phyloP scores from a whole-genome alignment of 2,797 vertebrate genomes.

The Galago senegalensis region DNA sequence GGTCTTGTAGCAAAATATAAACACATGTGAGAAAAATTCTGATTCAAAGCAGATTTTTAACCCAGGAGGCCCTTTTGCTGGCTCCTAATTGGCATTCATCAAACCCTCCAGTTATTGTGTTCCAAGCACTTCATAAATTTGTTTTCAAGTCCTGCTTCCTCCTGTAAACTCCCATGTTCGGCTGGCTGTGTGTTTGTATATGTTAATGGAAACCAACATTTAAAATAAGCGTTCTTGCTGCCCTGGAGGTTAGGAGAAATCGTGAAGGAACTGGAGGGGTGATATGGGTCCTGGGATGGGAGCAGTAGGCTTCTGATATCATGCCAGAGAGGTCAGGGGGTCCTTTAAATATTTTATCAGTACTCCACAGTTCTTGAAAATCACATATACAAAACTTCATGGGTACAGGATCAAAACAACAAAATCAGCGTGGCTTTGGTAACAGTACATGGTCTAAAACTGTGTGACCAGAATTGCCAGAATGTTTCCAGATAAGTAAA shows the following conservation, averaged over 20 bases:
- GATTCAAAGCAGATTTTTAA: slow-evolving; percentile 68
- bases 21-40: slow-evolving; percentile 63
- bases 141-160: slow-evolving; percentile 34
- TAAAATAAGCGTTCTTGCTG: slow-evolving; percentile 49
- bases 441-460: slow-evolving; percentile 6
- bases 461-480: background rate
- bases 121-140: slow-evolving; percentile 8
- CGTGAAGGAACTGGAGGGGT: background rate
- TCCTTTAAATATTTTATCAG: slow-evolving; percentile 47
- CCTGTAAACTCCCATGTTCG: background rate
- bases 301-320: slow-evolving; percentile 19
- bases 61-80: background rate
- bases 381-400: background rate
- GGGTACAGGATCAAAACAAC: background rate
- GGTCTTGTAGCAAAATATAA: slow-evolving; percentile 60
- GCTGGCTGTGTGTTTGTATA: slow-evolving; percentile 27
- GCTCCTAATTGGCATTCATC: background rate
- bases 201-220: slow-evolving; percentile 41
- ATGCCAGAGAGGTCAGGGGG: background rate
- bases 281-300: background rate
- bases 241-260: background rate
- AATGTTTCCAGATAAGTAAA: background rate
- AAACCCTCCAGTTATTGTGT: background rate
- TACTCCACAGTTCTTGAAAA: background rate
- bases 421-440: slow-evolving; percentile 15